Evolutionary conservation across 2,113 vertebrate species (phyloP), one percentile per base, ranked within the genome.

Genomic region (Corythornis cristatus): DNA sequence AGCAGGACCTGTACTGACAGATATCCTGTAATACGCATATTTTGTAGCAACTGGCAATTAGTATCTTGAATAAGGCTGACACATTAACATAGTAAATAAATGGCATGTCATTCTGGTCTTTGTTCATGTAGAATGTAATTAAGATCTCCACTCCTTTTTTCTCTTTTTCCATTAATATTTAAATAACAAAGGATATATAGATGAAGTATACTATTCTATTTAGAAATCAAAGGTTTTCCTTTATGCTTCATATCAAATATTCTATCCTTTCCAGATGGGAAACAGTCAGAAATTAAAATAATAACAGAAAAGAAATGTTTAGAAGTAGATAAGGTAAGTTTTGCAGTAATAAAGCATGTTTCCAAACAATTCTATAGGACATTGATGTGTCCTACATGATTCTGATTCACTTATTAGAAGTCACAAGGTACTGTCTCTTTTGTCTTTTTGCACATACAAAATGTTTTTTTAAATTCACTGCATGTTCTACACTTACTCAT

Each of bases 251-350:
- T 65, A 28, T 9, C 35, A 46, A 29, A 50, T 19, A 57, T 68
- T 82, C 10, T 77, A 11, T 58, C 5, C 77, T 72, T 75, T 84
- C 75, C 29, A 98, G 85, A 95, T 97, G 96, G 87, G 86, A 97
- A 96, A 96, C 57, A 43, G 57, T 98, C 53, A 82, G 98, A 85
- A 95, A 72, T 86, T 97, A 98, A 90, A 98, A 93, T 71, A 73
- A 74, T 95, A 57, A 92, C 29, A 88, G 97, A 97, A 82, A 96
- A 72, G 9, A 98, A 97, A 96, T 88, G 91, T 35, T 87, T 92
- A 88, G 95, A 98, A 90, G 90, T 96, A 72, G 84, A 97, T 67
- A 88, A 97, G 97, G 98, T 99, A 95, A 93, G 93, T 93, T 90
- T 91, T 62, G 29, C 42, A 28, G 57, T 60, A 54, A 11, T 61